phyloP scores from a whole-genome alignment of 2,888 invertebrate genomes.

The Tillus elongatus region DNA sequence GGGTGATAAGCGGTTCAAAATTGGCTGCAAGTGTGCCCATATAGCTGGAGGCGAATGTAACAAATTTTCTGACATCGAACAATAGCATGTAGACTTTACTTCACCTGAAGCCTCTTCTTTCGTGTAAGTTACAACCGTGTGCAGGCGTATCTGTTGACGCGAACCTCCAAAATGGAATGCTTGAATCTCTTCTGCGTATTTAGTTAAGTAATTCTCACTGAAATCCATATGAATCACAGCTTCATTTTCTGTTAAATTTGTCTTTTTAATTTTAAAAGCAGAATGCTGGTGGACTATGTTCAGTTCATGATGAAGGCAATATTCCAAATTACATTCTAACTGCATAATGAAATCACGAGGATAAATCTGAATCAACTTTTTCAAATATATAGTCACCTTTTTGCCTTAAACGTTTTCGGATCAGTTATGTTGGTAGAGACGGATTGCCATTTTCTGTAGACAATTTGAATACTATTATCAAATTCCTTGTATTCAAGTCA shows the following conservation, averaged over 20 bases:
- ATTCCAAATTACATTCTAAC: too few species aligned
- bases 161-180: slow-evolving; percentile 22
- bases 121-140: slow-evolving; percentile 33
- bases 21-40: slow-evolving; percentile 27
- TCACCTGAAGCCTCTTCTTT: too few species aligned
- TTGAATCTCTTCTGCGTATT: slow-evolving; percentile 20
- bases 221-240: slow-evolving; percentile 20
- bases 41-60: slow-evolving; percentile 28
- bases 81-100: slow-evolving; percentile 7
- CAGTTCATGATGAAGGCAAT: too few species aligned
- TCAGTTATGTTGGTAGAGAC: too few species aligned
- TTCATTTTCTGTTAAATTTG: slow-evolving; percentile 13
- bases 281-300: background rate
- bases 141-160: slow-evolving; percentile 23
- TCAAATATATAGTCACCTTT: too few species aligned
- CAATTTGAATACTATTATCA: too few species aligned
- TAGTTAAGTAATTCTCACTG: slow-evolving; percentile 18
- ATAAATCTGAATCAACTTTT: too few species aligned
- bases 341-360: too few species aligned
- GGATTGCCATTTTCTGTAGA: too few species aligned
- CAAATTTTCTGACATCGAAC: slow-evolving; percentile 23
- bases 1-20: too few species aligned
- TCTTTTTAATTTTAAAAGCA: slow-evolving; percentile 9
- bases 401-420: too few species aligned
- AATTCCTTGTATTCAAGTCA: too few species aligned